Evolutionary conservation across 2,888 invertebrate genomes (phyloP).

Genomic region (Argynnis bischoffii): DNA sequence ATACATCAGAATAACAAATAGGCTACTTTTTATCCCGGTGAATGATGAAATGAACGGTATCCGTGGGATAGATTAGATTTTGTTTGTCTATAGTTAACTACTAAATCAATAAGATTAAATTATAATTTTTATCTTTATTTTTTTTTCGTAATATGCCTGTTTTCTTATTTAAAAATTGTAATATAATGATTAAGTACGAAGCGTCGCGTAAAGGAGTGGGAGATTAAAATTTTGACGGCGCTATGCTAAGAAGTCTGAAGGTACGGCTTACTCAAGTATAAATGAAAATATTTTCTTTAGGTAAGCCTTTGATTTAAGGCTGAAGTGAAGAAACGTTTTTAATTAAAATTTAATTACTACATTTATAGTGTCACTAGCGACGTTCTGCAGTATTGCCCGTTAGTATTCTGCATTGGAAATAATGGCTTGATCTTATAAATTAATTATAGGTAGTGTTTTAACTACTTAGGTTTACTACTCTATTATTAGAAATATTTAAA

Average conservation of each 20-base stretch:
- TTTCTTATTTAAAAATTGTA: neutral
- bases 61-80: too few relatives aligned
- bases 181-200: neutral
- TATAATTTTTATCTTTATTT: too few relatives aligned
- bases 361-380: conserved; percentile 10
- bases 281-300: conserved; percentile 24
- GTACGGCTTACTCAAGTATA: conserved; percentile 25
- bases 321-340: conserved; percentile 16
- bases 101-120: too few relatives aligned
- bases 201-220: conserved; percentile 1
- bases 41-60: too few relatives aligned
- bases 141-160: too few relatives aligned
- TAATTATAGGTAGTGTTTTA: neutral
- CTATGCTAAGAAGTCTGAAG: conserved; percentile 8
- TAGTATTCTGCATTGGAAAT: neutral
- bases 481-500: too few relatives aligned
- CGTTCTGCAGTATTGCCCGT: neutral
- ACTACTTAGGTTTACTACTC: too few relatives aligned
- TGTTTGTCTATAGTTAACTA: too few relatives aligned
- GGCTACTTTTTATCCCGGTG: too few relatives aligned
- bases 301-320: conserved; percentile 24
- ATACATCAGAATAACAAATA: too few relatives aligned
- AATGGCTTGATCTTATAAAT: neutral
- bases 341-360: conserved; percentile 25
- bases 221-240: conserved; percentile 17